Evolutionary conservation across 2,888 invertebrate species (phyloP).

Genomic region (Pherbina coryleti): DNA sequence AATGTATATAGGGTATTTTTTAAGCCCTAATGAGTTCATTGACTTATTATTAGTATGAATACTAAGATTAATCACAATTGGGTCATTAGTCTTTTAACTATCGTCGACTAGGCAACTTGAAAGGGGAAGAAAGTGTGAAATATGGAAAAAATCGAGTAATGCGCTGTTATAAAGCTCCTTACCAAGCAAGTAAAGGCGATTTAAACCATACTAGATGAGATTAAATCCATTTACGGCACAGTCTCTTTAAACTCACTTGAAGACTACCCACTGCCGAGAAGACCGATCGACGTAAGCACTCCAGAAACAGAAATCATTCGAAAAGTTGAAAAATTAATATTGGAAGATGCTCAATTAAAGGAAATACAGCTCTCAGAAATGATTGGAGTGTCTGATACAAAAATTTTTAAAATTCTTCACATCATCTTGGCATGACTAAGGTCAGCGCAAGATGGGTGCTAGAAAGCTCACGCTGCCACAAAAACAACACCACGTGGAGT

Average conservation of each 20-base stretch:
- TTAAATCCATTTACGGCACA: neutral
- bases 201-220: neutral
- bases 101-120: too few relatives aligned
- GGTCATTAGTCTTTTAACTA: too few relatives aligned
- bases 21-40: too few relatives aligned
- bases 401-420: constrained; percentile 8
- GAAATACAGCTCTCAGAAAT: constrained; percentile 20
- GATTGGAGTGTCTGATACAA: constrained; percentile 9
- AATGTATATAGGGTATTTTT: too few relatives aligned
- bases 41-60: too few relatives aligned
- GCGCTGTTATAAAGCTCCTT: constrained; percentile 1
- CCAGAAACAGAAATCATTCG: neutral
- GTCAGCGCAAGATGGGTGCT: neutral
- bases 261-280: neutral
- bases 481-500: neutral
- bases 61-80: too few relatives aligned
- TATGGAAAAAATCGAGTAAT: neutral
- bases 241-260: constrained; percentile 3
- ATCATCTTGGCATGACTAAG: neutral
- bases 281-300: neutral
- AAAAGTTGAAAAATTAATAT: neutral
- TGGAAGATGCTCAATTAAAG: neutral
- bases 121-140: neutral
- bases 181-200: neutral
- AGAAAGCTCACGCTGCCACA: neutral